These are phyloP conservation scores for Poeciliopsis occidentalis DNA, from an alignment of 2,113 vertebrate genomes.

Conservation along the genomic window DNA sequence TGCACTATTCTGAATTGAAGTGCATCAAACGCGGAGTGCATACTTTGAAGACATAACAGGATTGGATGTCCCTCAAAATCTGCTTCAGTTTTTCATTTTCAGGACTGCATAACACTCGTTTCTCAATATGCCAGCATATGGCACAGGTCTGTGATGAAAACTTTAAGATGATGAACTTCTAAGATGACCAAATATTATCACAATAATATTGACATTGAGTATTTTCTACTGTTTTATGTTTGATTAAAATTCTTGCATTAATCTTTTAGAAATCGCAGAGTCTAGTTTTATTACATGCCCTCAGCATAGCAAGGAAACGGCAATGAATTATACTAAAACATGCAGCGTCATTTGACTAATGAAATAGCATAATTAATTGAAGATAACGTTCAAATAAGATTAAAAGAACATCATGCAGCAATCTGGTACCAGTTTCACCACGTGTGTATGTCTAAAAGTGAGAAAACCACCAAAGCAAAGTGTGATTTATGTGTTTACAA, in stretches of 20 bases:
- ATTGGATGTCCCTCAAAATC: not conserved
- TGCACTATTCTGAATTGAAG: too few species aligned
- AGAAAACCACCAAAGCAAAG: slow-evolving; percentile 2
- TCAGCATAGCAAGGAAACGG: not conserved
- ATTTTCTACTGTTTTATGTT: not conserved
- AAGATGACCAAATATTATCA: not conserved
- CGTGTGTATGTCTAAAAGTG: slow-evolving; percentile 14
- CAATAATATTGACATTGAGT: not conserved
- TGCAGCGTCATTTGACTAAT: slow-evolving; percentile 9
- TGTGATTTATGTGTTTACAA: slow-evolving; percentile 62
- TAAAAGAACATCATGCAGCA: slow-evolving; percentile 35
- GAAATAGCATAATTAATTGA: not conserved
- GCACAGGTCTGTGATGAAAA: not conserved
- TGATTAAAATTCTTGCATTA: not conserved
- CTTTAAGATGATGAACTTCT: not conserved
- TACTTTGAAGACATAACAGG: too few species aligned
- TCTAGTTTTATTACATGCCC: not conserved
- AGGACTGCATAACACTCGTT: not conserved
- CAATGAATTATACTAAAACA: not conserved
- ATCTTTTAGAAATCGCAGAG: not conserved
- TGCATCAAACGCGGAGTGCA: too few species aligned
- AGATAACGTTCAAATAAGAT: slow-evolving; percentile 11
- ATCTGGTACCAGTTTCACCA: slow-evolving; percentile 9
- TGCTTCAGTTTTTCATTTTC: not conserved
- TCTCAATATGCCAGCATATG: not conserved